Base-by-base conservation (phyloP, 2,797 vertebrate genomes). In the Muscicapa comitata region DNA sequence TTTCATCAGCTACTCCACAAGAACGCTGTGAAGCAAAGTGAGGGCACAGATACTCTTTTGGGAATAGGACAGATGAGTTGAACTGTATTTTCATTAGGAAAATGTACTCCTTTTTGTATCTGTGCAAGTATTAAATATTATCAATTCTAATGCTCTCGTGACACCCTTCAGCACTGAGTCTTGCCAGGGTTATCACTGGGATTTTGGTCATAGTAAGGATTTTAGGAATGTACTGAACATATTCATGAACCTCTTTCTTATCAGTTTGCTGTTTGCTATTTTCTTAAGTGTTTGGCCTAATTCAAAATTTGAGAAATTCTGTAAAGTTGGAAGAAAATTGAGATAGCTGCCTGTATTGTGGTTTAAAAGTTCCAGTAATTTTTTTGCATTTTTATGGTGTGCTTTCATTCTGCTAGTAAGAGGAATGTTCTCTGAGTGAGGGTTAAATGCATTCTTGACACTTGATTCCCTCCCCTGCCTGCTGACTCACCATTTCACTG, bases 401-500 rank as follows among this genome's bases (percentile, higher is more conserved):
- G 3, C 37, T 85, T 94, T 70, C 13, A 13, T 89, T 61, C 38
- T 78, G 10, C 54, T 87, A 16, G 11, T 63, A 62, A 37, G 59
- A 82, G 77, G 78, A 90, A 66, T 11, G 43, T 76, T 86, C 75
- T 93, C 67, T 72, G 58, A 88, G 87, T 43, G 88, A 85, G 83
- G 86, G 90, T 97, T 97, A 95, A 94, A 94, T 31, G 57, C 77
- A 74, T 86, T 91, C 77, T 75, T 93, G 94, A 93, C 59, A 90
- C 93, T 92, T 55, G 86, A 93, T 78, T 94, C 95, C 79, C 55
- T 84, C 24, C 70, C 66, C 78, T 83, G 86, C 72, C 73, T 94
- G 96, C 96, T 96, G 95, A 94, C 85, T 96, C 96, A 95, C 92
- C 93, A 45, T 90, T 94, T 94, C 16, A 45, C 15, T 95, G 96